Conservation (phyloP, 2,888 invertebrate species). For the Dolichomitus sp. region DNA sequence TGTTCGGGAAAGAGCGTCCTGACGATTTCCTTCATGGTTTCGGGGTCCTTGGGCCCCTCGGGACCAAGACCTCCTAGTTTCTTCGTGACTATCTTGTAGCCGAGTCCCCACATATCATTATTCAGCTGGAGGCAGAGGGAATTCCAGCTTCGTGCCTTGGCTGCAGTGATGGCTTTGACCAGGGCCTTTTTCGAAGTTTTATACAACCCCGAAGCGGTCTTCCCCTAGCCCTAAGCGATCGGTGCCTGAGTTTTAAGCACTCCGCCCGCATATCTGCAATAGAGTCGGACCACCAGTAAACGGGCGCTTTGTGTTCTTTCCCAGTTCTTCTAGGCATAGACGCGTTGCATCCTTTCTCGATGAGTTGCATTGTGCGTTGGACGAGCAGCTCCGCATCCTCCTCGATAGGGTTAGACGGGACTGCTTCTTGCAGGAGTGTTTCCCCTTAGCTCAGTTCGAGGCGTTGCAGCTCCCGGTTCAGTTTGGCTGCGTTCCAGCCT, state of each 20-base stretch:
- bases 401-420: too few species aligned
- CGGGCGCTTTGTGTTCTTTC: not conserved
- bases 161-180: not conserved
- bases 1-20: not conserved
- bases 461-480: too few species aligned
- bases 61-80: not conserved
- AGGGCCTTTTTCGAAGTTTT: not conserved
- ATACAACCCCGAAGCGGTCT: slow-evolving; percentile 22
- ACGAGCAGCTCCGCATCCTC: not conserved
- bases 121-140: not conserved
- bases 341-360: not conserved
- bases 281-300: not conserved
- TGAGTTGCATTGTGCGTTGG: not conserved
- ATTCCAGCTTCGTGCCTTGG: not conserved
- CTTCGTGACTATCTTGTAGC: not conserved
- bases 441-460: too few species aligned
- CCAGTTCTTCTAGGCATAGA: not conserved
- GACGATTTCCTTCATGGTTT: not conserved
- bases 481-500: too few species aligned
- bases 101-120: not conserved
- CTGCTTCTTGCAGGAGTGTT: too few species aligned
- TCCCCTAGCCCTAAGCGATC: not conserved
- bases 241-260: slow-evolving; percentile 12
- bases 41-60: not conserved
- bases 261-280: slow-evolving; percentile 6